Conservation (phyloP, 2,888 invertebrate species). For the Frankliniella intonsa region DNA sequence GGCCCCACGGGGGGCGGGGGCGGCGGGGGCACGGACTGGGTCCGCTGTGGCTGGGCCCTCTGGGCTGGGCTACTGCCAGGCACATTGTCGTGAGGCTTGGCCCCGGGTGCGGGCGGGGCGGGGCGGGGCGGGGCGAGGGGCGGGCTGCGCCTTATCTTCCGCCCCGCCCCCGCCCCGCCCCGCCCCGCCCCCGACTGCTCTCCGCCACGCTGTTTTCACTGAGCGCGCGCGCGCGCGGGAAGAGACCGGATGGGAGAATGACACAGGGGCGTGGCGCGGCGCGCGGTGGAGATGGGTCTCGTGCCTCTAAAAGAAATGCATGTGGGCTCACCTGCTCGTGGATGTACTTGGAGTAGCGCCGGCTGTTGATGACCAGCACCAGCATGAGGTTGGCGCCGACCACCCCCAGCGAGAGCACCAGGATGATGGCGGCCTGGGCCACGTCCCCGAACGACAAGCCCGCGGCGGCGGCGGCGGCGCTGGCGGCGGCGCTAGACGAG, state of each 20-base stretch:
- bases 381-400: constrained; percentile 74
- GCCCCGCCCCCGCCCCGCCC: background rate
- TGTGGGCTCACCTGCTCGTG: constrained; percentile 67
- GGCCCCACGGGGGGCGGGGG: background rate
- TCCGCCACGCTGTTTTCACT: too few species aligned
- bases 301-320: background rate
- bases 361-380: constrained; percentile 77
- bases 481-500: background rate
- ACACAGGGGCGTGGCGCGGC: too few species aligned
- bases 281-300: too few species aligned
- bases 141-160: background rate
- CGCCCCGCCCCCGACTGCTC: background rate
- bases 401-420: constrained; percentile 71
- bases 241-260: too few species aligned
- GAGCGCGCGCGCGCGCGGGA: too few species aligned
- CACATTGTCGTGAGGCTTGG: background rate
- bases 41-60: background rate
- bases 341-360: constrained; percentile 66
- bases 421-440: constrained; percentile 69
- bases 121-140: background rate
- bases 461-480: background rate
- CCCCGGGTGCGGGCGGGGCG: background rate
- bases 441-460: constrained; percentile 63
- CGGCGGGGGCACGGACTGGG: background rate
- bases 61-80: background rate